These are phyloP conservation scores for Gallinago nigripennis DNA, from an alignment of 2,797 vertebrate species.

Conservation along the genomic window DNA sequence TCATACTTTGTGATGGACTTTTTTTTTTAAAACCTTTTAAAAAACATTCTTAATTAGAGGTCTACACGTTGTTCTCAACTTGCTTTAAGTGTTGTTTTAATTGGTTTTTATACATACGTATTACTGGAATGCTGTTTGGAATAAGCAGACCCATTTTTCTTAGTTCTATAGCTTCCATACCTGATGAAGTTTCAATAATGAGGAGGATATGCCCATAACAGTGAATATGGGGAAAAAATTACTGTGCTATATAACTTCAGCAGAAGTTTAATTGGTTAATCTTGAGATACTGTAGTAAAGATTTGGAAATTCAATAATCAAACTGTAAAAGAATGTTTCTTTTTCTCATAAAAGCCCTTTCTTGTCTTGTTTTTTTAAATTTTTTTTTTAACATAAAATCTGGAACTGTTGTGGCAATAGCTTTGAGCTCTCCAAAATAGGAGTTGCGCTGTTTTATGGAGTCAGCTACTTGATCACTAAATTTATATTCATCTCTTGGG, in stretches of 20 bases:
- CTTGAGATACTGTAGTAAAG: not conserved
- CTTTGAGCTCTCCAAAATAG: not conserved
- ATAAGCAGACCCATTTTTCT: not conserved
- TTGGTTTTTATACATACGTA: accelerated
- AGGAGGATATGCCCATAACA: not conserved
- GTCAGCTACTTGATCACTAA: not conserved
- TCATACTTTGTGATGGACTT: not conserved
- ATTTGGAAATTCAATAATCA: not conserved
- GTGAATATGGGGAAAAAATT: not conserved
- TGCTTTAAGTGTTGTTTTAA: not conserved
- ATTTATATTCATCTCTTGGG: not conserved
- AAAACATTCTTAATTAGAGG: not conserved
- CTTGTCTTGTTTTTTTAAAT: not conserved
- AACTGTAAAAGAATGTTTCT: not conserved
- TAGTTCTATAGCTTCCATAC: not conserved
- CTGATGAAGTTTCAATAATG: not conserved
- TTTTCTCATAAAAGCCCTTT: not conserved
- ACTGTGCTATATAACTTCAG: not conserved
- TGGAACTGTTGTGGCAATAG: accelerated
- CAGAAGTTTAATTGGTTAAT: not conserved
- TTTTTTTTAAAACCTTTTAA: not conserved
- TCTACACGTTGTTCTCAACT: not conserved
- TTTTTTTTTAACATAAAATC: not conserved
- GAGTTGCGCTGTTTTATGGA: not conserved
- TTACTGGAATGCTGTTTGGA: not conserved